Percentiles rank a stretch among this genome's conserved stretches.
Conservation (phyloP, 2,113 vertebrate species). For the Podarcis raffonei region DNA sequence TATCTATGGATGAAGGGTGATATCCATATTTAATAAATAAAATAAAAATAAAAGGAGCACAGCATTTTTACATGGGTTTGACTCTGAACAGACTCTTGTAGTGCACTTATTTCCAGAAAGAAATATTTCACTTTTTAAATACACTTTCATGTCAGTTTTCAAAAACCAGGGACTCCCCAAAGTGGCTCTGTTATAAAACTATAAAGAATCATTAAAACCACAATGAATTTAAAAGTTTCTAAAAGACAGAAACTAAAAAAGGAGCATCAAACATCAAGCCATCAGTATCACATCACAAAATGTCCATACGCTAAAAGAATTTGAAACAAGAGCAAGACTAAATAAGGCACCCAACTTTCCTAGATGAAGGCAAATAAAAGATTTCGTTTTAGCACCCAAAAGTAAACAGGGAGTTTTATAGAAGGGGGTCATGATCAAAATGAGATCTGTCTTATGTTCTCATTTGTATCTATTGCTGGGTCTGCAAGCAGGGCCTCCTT, state of each 20-base stretch:
- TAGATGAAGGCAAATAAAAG: too few species aligned
- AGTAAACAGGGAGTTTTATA: too few species aligned
- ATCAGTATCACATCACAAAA: neutral
- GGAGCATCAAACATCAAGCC: neutral
- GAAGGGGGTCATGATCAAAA: too few species aligned
- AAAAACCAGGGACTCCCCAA: neutral
- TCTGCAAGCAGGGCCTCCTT: too few species aligned
- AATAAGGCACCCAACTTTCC: neutral
- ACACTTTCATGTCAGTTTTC: too few species aligned
- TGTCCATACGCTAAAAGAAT: neutral
- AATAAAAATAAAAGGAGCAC: neutral
- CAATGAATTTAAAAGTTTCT: too few species aligned
- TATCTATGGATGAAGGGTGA: too few species aligned
- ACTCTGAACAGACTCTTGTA: neutral
- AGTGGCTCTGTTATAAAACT: neutral
- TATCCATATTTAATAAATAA: too few species aligned
- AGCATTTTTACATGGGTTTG: neutral
- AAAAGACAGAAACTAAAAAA: neutral
- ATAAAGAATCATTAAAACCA: too few species aligned
- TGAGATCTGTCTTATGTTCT: too few species aligned
- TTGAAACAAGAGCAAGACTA: neutral
- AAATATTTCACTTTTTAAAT: neutral
- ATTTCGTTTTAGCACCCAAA: too few species aligned
- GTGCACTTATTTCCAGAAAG: constrained; percentile 16
- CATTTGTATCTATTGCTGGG: too few species aligned